These are phyloP conservation scores for Acrobasis suavella DNA, from an alignment of 2,888 invertebrate genomes.

Conservation along the genomic window DNA sequence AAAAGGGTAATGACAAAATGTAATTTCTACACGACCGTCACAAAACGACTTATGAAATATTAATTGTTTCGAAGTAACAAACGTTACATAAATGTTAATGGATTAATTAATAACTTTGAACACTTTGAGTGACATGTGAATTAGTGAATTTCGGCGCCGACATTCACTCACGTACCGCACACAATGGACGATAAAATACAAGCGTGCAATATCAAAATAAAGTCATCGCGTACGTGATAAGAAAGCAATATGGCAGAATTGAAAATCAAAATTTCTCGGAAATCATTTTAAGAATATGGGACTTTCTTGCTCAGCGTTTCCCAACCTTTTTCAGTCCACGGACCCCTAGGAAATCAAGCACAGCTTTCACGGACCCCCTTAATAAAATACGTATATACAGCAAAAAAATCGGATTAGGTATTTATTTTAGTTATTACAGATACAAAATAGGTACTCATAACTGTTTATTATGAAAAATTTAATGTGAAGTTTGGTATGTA, in stretches of 20 bases:
- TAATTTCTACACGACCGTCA: too few relatives aligned
- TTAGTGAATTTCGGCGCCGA: slow-evolving; percentile 49
- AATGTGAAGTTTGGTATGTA: too few relatives aligned
- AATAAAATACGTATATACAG: too few relatives aligned
- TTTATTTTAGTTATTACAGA: too few relatives aligned
- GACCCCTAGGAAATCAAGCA: too few relatives aligned
- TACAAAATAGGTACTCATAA: too few relatives aligned
- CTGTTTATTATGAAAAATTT: too few relatives aligned
- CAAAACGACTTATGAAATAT: slow-evolving; percentile 1
- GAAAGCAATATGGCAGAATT: slow-evolving; percentile 48
- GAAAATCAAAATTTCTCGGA: slow-evolving; percentile 56
- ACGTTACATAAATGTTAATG: slow-evolving; percentile 8
- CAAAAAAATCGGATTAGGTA: too few relatives aligned
- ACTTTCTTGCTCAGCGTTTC: too few relatives aligned
- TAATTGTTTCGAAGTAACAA: slow-evolving; percentile 6
- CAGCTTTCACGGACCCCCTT: too few relatives aligned
- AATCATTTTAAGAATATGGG: slow-evolving; percentile 47
- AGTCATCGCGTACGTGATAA: slow-evolving; percentile 71
- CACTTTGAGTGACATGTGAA: slow-evolving; percentile 30
- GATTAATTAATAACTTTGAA: slow-evolving; percentile 23
- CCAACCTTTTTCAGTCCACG: too few relatives aligned
- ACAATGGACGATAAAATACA: slow-evolving; percentile 71
- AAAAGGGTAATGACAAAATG: too few relatives aligned
- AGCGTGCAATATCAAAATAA: slow-evolving; percentile 74
- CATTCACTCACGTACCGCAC: slow-evolving; percentile 57